Conservation (phyloP, 2,113 vertebrate genomes). For the Ploceus nigricollis region DNA sequence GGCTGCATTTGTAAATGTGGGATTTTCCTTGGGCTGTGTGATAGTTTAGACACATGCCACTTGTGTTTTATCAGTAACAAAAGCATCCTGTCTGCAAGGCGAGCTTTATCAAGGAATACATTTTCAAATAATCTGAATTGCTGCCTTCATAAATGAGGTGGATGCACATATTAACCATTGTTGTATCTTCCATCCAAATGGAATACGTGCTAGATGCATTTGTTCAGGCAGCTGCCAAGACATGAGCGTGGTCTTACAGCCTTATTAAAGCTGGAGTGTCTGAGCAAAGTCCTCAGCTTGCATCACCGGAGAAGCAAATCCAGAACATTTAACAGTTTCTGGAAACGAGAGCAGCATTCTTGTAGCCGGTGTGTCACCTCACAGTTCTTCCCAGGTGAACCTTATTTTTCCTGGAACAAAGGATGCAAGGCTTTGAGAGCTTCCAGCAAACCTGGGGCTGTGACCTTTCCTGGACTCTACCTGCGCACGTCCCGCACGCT, state of each 20-base stretch:
- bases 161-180: neutral
- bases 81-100: neutral
- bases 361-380: constrained; percentile 17
- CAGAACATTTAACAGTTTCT: constrained; percentile 19
- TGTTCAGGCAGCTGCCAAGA: neutral
- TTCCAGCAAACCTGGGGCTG: neutral
- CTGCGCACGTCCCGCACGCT: neutral
- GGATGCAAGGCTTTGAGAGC: neutral
- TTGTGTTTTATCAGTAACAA: neutral
- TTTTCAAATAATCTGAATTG: neutral
- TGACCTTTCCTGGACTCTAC: neutral
- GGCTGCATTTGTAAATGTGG: neutral
- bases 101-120: neutral
- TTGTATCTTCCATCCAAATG: neutral
- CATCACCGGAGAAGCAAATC: constrained; percentile 8
- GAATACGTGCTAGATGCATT: neutral
- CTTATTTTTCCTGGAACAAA: constrained; percentile 30
- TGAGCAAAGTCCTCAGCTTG: constrained; percentile 24
- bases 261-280: neutral
- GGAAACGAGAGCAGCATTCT: constrained; percentile 17
- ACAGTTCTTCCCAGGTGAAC: constrained; percentile 11
- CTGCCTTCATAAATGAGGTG: neutral
- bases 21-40: neutral
- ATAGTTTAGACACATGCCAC: neutral
- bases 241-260: neutral